Conservation (phyloP, 2,113 vertebrate genomes). For the Passer montanus region DNA sequence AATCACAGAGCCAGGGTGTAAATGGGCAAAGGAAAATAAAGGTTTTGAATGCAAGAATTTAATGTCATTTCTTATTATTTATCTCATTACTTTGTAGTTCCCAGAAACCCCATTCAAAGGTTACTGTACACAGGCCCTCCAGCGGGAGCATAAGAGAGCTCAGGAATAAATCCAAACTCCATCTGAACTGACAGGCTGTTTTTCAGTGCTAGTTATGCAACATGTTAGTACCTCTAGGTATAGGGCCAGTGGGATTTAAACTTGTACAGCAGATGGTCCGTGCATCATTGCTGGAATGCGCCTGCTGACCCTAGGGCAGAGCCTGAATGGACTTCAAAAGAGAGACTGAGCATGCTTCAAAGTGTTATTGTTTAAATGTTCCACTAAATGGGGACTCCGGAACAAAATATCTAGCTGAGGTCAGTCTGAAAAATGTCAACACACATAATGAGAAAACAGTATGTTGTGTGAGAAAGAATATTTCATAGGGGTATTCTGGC, state of each 20-base stretch:
- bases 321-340: constrained; percentile 71
- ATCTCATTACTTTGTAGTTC: constrained; percentile 2
- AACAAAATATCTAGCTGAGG: constrained; percentile 70
- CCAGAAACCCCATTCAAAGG: background rate
- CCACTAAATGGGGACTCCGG: constrained; percentile 67
- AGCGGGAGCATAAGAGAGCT: constrained; percentile 20
- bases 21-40: background rate
- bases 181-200: constrained; percentile 41
- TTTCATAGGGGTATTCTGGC: constrained; percentile 30
- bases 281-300: constrained; percentile 66
- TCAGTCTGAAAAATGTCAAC: constrained; percentile 65
- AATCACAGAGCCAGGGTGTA: background rate
- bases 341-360: constrained; percentile 61
- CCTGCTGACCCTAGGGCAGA: constrained; percentile 62
- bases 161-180: constrained; percentile 38
- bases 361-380: constrained; percentile 72
- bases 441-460: constrained; percentile 60
- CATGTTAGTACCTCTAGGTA: constrained; percentile 56
- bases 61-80: constrained; percentile 2
- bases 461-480: constrained; percentile 48
- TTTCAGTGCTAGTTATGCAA: constrained; percentile 55
- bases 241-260: constrained; percentile 64
- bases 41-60: background rate
- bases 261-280: constrained; percentile 54
- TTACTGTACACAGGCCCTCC: constrained; percentile 25